A percentile compares a stretch with the other conserved stretches of the same genome.
phyloP scores from a whole-genome alignment of 2,797 vertebrate species.

The Carduelis carduelis region DNA sequence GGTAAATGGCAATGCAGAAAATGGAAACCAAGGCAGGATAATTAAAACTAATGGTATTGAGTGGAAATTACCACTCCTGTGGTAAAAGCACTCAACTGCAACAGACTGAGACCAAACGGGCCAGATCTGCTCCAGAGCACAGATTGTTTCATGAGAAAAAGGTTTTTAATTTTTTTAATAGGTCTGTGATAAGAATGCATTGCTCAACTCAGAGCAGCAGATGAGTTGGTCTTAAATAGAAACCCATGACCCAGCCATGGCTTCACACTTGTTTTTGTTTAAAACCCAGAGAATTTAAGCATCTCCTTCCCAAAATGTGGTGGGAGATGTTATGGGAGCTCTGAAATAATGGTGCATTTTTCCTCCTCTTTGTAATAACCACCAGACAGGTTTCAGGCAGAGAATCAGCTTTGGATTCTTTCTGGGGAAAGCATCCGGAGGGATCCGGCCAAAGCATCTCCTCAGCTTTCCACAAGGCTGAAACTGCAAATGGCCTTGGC shows the following conservation, averaged over 20 bases:
- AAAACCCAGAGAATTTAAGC: not conserved
- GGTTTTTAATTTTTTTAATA: not conserved
- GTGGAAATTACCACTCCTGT: conserved; percentile 42
- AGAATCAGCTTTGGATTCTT: conserved; percentile 8
- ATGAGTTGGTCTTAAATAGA: not conserved
- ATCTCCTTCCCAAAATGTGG: not conserved
- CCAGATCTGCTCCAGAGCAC: not conserved
- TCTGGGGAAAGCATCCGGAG: not conserved
- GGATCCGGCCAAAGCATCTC: not conserved
- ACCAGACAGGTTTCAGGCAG: conserved; percentile 10
- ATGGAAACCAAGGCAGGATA: not conserved
- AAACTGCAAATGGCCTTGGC: not conserved
- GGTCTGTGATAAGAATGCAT: not conserved
- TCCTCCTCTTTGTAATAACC: conserved; percentile 4
- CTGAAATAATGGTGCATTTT: conserved; percentile 21
- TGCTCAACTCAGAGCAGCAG: not conserved
- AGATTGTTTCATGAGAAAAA: not conserved
- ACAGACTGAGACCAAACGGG: not conserved
- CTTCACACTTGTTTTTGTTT: not conserved
- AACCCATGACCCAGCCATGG: accelerated
- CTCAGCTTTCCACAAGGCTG: not conserved
- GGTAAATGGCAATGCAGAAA: not conserved
- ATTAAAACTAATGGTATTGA: conserved; percentile 47
- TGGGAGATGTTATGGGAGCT: not conserved
- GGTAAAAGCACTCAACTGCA: conserved; percentile 14